Conservation (phyloP, 2,888 invertebrate genomes). For the Octonoba sinensis region DNA sequence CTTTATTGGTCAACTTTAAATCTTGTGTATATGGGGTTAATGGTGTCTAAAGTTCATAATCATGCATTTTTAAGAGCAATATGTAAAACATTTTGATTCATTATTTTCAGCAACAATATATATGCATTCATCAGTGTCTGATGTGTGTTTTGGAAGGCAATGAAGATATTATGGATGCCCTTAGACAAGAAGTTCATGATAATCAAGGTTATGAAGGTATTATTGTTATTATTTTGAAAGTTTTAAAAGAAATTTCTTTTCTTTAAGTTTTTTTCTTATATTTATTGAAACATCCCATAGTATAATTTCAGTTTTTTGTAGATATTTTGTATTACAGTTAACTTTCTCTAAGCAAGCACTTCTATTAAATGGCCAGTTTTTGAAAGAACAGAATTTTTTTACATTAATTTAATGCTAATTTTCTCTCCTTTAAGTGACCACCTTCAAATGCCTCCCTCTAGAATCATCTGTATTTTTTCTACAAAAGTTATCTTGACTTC, state of each 20-base stretch:
- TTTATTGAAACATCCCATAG: background rate
- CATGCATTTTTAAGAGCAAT: background rate
- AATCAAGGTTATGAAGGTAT: slow-evolving; percentile 94
- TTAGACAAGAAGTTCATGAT: slow-evolving; percentile 82
- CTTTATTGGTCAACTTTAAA: no score
- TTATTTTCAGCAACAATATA: slow-evolving; percentile 89
- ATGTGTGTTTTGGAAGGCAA: slow-evolving; percentile 93
- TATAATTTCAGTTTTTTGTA: background rate
- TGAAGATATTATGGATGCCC: slow-evolving; percentile 76
- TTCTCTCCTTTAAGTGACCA: no score
- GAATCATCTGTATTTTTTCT: no score
- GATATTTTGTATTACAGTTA: background rate
- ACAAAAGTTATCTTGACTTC: no score
- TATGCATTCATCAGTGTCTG: slow-evolving; percentile 98
- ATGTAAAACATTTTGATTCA: background rate
- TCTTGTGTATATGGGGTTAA: no score
- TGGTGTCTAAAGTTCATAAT: background rate
- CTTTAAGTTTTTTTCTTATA: background rate
- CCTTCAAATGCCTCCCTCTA: no score
- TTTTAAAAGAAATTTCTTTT: background rate
- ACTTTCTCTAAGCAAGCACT: no score
- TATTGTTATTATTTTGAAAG: background rate
- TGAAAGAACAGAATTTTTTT: no score
- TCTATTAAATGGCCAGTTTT: no score
- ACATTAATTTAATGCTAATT: no score